phyloP scores from a whole-genome alignment of 2,113 vertebrate species.

The Catharus minimus region DNA sequence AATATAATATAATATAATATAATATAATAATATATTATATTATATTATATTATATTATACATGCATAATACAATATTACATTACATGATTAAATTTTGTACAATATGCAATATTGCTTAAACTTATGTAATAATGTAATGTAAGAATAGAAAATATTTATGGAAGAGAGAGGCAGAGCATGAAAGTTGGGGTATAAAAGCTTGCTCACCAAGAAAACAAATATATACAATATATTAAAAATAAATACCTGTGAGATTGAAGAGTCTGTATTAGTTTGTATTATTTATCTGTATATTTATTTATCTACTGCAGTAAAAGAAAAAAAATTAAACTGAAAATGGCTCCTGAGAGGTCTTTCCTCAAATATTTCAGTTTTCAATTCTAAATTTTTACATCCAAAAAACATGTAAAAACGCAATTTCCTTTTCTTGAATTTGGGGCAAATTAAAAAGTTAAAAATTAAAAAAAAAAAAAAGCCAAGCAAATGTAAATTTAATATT shows the following conservation, averaged over 20 bases:
- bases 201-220: background rate
- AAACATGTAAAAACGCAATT: background rate
- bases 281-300: background rate
- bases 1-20: too few species aligned
- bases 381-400: background rate
- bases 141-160: background rate
- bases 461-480: background rate
- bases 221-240: background rate
- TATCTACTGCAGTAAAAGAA: background rate
- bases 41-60: too few species aligned
- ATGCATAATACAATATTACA: background rate
- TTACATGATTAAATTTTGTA: background rate
- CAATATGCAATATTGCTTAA: background rate
- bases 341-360: background rate
- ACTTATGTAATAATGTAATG: background rate
- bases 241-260: background rate
- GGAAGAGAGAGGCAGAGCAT: background rate
- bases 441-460: background rate
- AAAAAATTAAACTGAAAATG: background rate
- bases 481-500: background rate
- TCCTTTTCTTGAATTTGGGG: background rate
- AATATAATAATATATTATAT: too few species aligned
- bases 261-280: background rate
- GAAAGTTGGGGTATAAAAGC: rapidly evolving
- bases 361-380: background rate